A percentile compares a stretch with the other conserved stretches of the same genome.
phyloP scores from a whole-genome alignment of 2,113 vertebrate genomes.

The Castor canadensis region DNA sequence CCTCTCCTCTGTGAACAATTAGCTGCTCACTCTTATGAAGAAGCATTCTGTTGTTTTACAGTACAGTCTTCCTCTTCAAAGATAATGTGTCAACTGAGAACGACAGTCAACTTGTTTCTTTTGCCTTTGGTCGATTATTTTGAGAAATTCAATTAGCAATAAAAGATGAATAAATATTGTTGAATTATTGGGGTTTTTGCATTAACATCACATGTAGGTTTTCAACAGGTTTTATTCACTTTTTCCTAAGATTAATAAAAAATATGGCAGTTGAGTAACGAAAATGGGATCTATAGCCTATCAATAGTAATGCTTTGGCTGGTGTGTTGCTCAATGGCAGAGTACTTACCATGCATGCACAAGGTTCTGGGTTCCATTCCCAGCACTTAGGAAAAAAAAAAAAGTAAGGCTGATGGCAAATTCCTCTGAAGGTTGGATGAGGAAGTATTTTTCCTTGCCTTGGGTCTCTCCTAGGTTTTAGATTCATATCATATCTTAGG shows the following conservation, averaged over 20 bases:
- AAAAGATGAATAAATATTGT: neutral
- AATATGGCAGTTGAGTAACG: neutral
- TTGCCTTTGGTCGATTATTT: neutral
- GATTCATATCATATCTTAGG: neutral
- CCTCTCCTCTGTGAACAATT: no score
- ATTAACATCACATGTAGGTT: neutral
- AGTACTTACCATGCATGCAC: fast-evolving
- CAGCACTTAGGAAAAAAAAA: neutral
- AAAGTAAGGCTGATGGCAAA: neutral
- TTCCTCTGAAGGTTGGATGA: neutral
- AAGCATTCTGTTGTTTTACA: neutral
- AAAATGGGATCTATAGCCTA: neutral
- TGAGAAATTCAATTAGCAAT: neutral
- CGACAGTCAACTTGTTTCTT: neutral
- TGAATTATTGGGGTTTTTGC: neutral
- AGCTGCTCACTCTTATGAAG: neutral
- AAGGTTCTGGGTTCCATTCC: neutral
- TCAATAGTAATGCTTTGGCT: neutral
- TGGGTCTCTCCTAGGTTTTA: neutral
- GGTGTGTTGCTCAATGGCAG: neutral
- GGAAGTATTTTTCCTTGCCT: slow-evolving; percentile 23
- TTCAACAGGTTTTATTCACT: neutral
- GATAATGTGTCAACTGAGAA: neutral
- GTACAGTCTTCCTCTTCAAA: neutral
- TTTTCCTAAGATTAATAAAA: neutral